Conservation (phyloP, 2,888 invertebrate genomes). For the Scaptomyza reducta region DNA sequence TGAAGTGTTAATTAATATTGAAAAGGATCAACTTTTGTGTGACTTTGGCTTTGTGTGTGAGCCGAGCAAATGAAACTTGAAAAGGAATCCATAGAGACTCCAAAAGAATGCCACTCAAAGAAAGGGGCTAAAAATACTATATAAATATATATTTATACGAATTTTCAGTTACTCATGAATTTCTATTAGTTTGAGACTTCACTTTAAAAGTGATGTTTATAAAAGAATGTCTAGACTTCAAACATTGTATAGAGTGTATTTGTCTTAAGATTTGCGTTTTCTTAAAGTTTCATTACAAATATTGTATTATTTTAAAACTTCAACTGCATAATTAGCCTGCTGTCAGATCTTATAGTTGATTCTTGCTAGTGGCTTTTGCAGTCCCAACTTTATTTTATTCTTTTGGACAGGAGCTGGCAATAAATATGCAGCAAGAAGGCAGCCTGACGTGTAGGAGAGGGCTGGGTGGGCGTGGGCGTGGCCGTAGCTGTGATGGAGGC, state of each 20-base stretch:
- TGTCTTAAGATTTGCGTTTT: not conserved
- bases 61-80: slow-evolving; percentile 68
- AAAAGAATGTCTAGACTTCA: slow-evolving; percentile 2
- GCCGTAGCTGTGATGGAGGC: slow-evolving; percentile 22
- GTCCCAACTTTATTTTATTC: slow-evolving; percentile 9
- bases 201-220: slow-evolving; percentile 15
- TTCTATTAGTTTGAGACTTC: slow-evolving; percentile 14
- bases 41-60: slow-evolving; percentile 70
- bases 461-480: slow-evolving; percentile 2
- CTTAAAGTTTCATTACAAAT: not conserved
- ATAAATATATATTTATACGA: slow-evolving; percentile 7
- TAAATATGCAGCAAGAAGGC: slow-evolving; percentile 60
- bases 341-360: not conserved
- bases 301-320: not conserved
- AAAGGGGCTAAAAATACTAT: slow-evolving; percentile 15
- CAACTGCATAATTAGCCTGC: slow-evolving; percentile 13
- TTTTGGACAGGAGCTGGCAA: slow-evolving; percentile 46
- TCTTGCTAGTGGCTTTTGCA: not conserved
- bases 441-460: slow-evolving; percentile 10
- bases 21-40: slow-evolving; percentile 82
- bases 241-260: not conserved
- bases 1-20: slow-evolving; percentile 83
- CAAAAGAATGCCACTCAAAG: slow-evolving; percentile 1
- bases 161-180: slow-evolving; percentile 41
- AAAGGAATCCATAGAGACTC: slow-evolving; percentile 57